A percentile compares a stretch with the other conserved stretches of the same genome.
phyloP scores from a whole-genome alignment of 2,797 vertebrate species.

The Luscinia megarhynchos region DNA sequence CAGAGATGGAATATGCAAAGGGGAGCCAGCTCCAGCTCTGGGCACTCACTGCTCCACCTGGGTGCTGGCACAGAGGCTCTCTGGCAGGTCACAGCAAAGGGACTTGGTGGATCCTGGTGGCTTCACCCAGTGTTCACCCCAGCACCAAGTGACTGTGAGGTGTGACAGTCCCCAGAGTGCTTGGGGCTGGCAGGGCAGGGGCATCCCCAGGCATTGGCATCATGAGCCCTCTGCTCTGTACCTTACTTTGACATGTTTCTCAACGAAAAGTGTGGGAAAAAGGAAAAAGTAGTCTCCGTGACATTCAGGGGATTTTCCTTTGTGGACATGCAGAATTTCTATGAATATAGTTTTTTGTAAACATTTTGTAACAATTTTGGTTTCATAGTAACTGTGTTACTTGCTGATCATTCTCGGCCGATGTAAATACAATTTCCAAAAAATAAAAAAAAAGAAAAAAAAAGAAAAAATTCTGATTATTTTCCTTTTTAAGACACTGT shows the following conservation, averaged over 20 bases:
- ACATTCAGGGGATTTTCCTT: constrained; percentile 89
- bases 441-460: constrained; percentile 57
- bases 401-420: constrained; percentile 86
- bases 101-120: background rate
- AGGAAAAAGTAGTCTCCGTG: constrained; percentile 71
- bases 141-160: fast-evolving
- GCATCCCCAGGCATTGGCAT: background rate
- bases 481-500: constrained; percentile 99
- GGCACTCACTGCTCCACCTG: background rate
- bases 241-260: constrained; percentile 58
- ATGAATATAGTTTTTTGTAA: constrained; percentile 99
- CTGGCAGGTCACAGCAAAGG: background rate
- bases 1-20: background rate
- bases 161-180: fast-evolving
- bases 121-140: background rate
- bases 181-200: background rate
- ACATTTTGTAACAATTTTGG: constrained; percentile 96
- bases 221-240: background rate
- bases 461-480: constrained; percentile 84
- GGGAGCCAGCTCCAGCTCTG: background rate
- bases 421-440: constrained; percentile 84
- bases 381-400: constrained; percentile 97
- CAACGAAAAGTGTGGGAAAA: constrained; percentile 35
- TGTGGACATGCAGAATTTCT: constrained; percentile 97
- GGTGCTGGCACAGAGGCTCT: background rate